Evolutionary conservation across 2,113 vertebrate genomes (phyloP), one percentile per base, ranked within the genome.

Genomic region (Ptilorrhoa leucosticta): DNA sequence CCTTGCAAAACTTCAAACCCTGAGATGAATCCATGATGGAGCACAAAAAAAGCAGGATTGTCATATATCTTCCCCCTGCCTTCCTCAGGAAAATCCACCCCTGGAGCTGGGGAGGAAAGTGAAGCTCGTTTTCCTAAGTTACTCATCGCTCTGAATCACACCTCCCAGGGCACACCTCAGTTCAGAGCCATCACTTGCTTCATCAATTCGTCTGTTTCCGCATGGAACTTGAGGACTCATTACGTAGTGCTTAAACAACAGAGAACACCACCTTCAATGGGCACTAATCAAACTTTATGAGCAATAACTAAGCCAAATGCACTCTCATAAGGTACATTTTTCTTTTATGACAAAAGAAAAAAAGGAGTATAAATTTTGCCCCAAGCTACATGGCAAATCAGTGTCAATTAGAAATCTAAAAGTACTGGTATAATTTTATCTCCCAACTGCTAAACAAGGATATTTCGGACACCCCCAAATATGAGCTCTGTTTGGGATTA

Each of bases 71-170:
- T 17, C 50, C 15, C 57, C 24, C 15, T 13, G 10, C 45, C 26
- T 54, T 61, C 30, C 50, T 48, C 31, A 22, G 56, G 70, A 88
- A 96, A 93, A 95, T 42, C 78, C 85, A 70, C 73, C 42, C 85
- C 12, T 6, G 44, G 60, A 89, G 80, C 44, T 2, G 6, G 35
- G 66, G 45, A 91, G 64, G 84, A 87, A 87, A 61, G 72, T 5
- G 6, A 79, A 87, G 79, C 65, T 79, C 37, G 4, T 87, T 93
- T 78, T 60, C 87, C 11, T 1, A 21, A 84, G 63, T 94, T 94
- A 94, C 73, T 93, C 90, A 93, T 87, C 3, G 1, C 40, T 91
- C 82, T 93, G 92, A 95, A 93, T 91, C 90, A 95, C 70, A 58
- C 89, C 61, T 93, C 39, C 40, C 56, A 1, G 1, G 68, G 63